Conservation (phyloP, 2,888 invertebrate genomes). For the Malthinus flaveolus region DNA sequence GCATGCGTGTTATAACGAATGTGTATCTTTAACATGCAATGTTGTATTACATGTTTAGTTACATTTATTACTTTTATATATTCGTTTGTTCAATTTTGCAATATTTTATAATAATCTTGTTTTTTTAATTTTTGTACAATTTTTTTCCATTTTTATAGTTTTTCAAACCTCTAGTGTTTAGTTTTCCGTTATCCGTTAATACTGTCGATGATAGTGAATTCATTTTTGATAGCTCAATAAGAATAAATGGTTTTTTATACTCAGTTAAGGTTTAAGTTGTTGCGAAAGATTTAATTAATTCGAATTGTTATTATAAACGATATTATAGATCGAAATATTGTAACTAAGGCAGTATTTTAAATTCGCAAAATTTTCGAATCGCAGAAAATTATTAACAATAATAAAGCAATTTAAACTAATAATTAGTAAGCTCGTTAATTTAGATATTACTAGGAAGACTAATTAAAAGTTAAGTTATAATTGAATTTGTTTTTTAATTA, state of each 20-base stretch:
- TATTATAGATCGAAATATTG: constrained; percentile 5
- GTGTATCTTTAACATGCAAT: constrained; percentile 45
- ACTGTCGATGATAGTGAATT: too few relatives aligned
- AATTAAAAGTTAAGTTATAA: constrained; percentile 24
- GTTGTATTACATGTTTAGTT: constrained; percentile 39
- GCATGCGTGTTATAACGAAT: constrained; percentile 44
- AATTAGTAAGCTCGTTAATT: constrained; percentile 20
- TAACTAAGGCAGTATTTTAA: constrained; percentile 26
- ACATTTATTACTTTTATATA: constrained; percentile 23
- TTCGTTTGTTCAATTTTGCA: constrained; percentile 5
- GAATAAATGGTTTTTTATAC: neutral
- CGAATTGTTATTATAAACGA: neutral
- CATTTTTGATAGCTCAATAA: neutral
- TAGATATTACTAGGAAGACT: constrained; percentile 24
- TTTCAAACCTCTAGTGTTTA: too few relatives aligned
- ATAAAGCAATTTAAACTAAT: constrained; percentile 15
- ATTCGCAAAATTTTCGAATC: constrained; percentile 8
- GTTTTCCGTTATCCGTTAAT: too few relatives aligned
- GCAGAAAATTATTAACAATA: constrained; percentile 13
- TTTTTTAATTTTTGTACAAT: neutral
- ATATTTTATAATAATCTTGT: too few relatives aligned
- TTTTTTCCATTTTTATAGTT: neutral
- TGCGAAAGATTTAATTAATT: neutral
- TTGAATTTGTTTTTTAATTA: constrained; percentile 22
- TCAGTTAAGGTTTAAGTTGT: too few relatives aligned